Base-by-base conservation (phyloP, 2,113 vertebrate genomes). In the Lepus americanus region DNA sequence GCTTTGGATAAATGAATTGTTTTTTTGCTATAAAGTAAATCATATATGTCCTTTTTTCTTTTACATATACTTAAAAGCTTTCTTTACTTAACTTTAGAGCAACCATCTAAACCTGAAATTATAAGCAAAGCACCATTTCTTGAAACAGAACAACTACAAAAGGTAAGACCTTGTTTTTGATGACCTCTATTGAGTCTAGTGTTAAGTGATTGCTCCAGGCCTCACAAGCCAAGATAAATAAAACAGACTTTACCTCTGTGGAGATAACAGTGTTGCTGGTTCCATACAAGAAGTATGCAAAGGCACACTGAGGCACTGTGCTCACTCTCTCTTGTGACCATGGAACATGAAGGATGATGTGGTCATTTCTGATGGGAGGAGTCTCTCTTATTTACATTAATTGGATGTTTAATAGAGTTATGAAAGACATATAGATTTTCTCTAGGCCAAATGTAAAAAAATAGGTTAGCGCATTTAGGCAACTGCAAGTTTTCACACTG, bases 131-230 rank as follows among this genome's bases (percentile, higher is more conserved):
- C 99, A 36, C 94, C 96, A 27, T 98, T 98, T 96, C 98, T 99
- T 31, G 99, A 99, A 98, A 99, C 99, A 91, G 98, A 99, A 93
- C 99, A 99, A 97, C 98, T 98, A 77, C 99, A 98, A 92, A 98
- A 97, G 99, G 99, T 99, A 98, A 98, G 98, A 98, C 33, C 87
- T 96, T 95, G 16, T 1, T 96, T 97, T 93, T 95, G 69, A 19
- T 73, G 87, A 10, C 36, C 20, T 91, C 82, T 69, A 23, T 27
- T 63, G 76, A 61, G n/a, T 66, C 4, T 90, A 20, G 10, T 85
- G 29, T 85, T 87, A 61, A 64, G 33, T 90, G 51, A 23, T 83
- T 90, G 84, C 29, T 78, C 22, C 64, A 73, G n/a, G 25, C 55
- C 29, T 22, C 69, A n/a, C 25, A 59, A 72, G 9, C 11, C 27